A percentile compares a stretch with the other conserved stretches of the same genome.
phyloP scores from a whole-genome alignment of 2,113 vertebrate genomes.

The Syrrhaptes paradoxus region DNA sequence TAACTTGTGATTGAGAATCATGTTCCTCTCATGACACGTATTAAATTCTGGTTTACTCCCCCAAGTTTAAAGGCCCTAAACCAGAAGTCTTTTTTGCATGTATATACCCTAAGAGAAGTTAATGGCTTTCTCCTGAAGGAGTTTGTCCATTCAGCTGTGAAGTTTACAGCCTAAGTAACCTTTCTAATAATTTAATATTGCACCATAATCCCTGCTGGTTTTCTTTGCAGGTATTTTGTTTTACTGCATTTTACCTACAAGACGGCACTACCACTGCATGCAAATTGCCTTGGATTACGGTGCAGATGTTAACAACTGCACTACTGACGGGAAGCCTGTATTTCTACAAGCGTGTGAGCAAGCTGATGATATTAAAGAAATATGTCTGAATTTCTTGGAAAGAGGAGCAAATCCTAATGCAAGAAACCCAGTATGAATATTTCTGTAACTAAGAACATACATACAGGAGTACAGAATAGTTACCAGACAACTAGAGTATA shows the following conservation, averaged over 20 bases:
- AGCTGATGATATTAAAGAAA: constrained; percentile 75
- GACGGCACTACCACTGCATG: constrained; percentile 82
- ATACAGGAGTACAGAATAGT: neutral
- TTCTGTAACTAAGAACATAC: constrained; percentile 27
- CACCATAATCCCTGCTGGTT: neutral
- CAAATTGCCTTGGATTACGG: constrained; percentile 79
- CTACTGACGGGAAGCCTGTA: constrained; percentile 77
- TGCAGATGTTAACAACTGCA: constrained; percentile 87
- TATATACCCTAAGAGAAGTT: neutral
- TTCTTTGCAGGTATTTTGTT: constrained; percentile 86
- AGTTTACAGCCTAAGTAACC: neutral
- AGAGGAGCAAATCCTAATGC: constrained; percentile 86
- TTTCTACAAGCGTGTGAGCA: constrained; percentile 88
- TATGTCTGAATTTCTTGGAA: constrained; percentile 85
- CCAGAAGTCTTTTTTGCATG: neutral
- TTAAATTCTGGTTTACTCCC: neutral
- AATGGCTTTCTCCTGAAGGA: neutral
- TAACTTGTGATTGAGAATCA: neutral
- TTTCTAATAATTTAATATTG: neutral
- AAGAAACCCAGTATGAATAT: constrained; percentile 73
- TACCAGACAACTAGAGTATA: neutral
- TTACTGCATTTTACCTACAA: constrained; percentile 88
- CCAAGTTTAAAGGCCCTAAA: neutral
- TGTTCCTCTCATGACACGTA: neutral
- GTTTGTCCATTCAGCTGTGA: neutral